These are phyloP conservation scores for Euwallacea fornicatus DNA, from an alignment of 1,140 invertebrate species.

Conservation along the genomic window DNA sequence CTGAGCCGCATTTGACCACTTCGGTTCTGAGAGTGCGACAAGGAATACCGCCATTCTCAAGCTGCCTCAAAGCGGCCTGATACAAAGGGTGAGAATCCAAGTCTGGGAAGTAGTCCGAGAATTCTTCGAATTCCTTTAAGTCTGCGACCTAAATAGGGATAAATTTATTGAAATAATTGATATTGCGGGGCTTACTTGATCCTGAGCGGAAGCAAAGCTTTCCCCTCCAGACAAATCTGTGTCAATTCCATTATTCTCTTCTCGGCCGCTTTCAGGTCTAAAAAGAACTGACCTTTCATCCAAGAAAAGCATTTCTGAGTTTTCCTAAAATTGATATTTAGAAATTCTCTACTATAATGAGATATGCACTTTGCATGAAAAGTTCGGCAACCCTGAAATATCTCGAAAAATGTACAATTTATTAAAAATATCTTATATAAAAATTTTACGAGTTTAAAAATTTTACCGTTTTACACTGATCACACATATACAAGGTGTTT, in stretches of 20 bases:
- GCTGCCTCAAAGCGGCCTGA: conserved; percentile 74
- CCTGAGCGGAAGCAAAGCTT: conserved; percentile 92
- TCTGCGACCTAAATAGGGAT: conserved; percentile 75
- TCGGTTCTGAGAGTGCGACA: conserved; percentile 83
- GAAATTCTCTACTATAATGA: not conserved
- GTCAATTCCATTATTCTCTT: conserved; percentile 51
- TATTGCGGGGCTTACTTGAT: conserved; percentile 65
- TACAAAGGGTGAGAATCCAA: conserved; percentile 78
- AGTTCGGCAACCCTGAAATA: too few species aligned
- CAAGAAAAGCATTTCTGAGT: conserved; percentile 67
- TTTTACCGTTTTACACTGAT: too few species aligned
- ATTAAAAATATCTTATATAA: too few species aligned
- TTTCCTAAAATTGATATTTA: conserved; percentile 51
- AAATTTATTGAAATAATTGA: not conserved
- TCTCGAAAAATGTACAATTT: too few species aligned
- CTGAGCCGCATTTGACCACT: conserved; percentile 83
- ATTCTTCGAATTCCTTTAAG: conserved; percentile 85
- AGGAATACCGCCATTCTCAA: conserved; percentile 73
- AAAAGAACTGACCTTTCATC: conserved; percentile 83
- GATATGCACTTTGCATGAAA: not conserved
- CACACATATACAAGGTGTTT: too few species aligned
- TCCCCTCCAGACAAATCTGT: conserved; percentile 78
- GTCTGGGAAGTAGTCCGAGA: conserved; percentile 71
- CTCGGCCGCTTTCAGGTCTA: conserved; percentile 66
- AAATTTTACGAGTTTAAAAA: too few species aligned